Evolutionary conservation across 2,113 vertebrate genomes (phyloP).

Genomic region (Puntigrus tetrazona): DNA sequence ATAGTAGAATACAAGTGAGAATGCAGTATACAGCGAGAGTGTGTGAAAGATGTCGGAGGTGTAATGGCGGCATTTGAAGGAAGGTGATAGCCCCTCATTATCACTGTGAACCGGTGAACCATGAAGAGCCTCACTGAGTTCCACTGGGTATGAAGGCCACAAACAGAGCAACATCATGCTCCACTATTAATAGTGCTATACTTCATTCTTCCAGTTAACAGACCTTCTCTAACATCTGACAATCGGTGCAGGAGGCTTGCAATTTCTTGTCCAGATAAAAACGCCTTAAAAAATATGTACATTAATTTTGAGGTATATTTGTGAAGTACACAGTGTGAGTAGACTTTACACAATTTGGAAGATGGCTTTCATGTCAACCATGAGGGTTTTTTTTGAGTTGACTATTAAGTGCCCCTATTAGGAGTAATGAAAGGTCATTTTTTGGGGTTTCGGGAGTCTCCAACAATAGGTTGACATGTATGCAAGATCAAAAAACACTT

Average conservation of each 20-base stretch:
- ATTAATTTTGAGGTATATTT: not conserved
- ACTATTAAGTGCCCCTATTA: not conserved
- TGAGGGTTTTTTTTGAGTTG: not conserved
- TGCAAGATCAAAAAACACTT: too few relatives aligned
- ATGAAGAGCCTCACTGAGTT: conserved; percentile 1
- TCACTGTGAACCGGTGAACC: not conserved
- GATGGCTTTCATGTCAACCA: not conserved
- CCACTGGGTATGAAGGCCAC: not conserved
- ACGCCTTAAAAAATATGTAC: not conserved
- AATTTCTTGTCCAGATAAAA: not conserved
- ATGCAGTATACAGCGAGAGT: not conserved
- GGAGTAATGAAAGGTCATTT: not conserved
- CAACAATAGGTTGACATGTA: too few relatives aligned
- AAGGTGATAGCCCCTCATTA: conserved; percentile 57
- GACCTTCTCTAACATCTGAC: not conserved
- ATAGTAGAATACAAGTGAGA: not conserved
- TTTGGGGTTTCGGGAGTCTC: too few relatives aligned
- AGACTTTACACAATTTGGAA: not conserved
- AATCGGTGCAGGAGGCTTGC: not conserved
- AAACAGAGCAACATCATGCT: not conserved
- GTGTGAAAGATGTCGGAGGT: conserved; percentile 5
- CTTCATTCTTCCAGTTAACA: too few relatives aligned
- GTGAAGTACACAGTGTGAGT: not conserved
- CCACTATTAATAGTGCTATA: not conserved
- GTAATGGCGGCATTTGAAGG: conserved; percentile 63